These are phyloP conservation scores for Lacerta bilineata DNA, from an alignment of 2,797 vertebrate species.

Conservation along the genomic window DNA sequence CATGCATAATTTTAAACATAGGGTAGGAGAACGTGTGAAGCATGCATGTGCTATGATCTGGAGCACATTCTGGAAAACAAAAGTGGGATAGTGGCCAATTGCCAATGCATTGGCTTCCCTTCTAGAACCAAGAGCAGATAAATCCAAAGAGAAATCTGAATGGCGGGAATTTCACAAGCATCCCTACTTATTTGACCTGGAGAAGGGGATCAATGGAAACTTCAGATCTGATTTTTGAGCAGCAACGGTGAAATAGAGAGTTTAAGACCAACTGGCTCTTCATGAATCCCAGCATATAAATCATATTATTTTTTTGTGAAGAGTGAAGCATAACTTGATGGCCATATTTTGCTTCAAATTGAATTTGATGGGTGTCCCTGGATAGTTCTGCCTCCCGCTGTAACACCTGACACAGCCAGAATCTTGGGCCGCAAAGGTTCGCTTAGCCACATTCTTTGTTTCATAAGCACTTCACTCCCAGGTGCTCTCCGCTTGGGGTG, in stretches of 20 bases:
- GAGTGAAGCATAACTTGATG: neutral
- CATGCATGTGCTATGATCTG: neutral
- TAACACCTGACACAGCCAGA: too few species aligned
- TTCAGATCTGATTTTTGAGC: neutral
- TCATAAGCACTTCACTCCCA: neutral
- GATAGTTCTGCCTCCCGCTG: neutral
- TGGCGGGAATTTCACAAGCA: neutral
- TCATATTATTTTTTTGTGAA: too few species aligned
- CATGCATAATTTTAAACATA: too few species aligned
- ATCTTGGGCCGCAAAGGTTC: neutral
- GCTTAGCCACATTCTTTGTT: neutral
- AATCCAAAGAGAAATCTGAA: neutral
- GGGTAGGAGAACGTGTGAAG: too few species aligned
- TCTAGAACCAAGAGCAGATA: neutral
- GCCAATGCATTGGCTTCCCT: neutral
- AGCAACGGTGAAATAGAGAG: neutral
- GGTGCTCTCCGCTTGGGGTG: neutral
- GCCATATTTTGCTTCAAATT: neutral
- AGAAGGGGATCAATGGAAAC: neutral
- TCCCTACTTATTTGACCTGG: neutral
- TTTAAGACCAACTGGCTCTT: neutral
- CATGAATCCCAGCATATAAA: neutral
- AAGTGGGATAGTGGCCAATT: neutral
- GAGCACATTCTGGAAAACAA: neutral
- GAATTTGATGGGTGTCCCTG: neutral